These are phyloP conservation scores for Drosophila greeni DNA, from an alignment of 2,888 invertebrate genomes.

Conservation along the genomic window DNA sequence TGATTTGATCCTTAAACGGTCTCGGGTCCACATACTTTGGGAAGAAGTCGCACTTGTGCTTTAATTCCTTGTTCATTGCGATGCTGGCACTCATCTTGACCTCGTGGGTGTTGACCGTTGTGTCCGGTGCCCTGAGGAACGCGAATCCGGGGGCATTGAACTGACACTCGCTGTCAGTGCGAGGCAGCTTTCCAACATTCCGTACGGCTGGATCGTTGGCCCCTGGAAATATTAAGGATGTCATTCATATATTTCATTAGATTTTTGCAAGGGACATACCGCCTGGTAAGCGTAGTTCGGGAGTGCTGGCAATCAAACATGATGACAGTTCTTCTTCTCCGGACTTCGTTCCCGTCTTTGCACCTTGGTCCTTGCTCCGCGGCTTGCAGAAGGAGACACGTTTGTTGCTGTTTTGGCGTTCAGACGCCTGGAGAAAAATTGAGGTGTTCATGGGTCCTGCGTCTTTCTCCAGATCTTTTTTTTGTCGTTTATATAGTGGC, in stretches of 20 bases:
- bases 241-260: not conserved
- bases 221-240: conserved; percentile 28
- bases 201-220: conserved; percentile 58
- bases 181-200: conserved; percentile 39
- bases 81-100: conserved; percentile 57
- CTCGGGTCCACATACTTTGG: conserved; percentile 43
- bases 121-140: conserved; percentile 46
- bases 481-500: conserved; percentile 7
- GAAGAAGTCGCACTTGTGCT: conserved; percentile 57
- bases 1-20: conserved; percentile 66
- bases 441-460: not conserved
- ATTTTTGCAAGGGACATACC: conserved; percentile 30
- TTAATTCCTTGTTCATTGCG: conserved; percentile 40
- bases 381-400: conserved; percentile 52
- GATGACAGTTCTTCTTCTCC: conserved; percentile 43
- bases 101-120: conserved; percentile 59
- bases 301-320: conserved; percentile 51
- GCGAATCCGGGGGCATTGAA: conserved; percentile 54
- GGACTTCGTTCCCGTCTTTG: conserved; percentile 35
- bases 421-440: not conserved
- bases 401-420: conserved; percentile 43
- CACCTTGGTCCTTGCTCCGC: not conserved
- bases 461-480: not conserved
- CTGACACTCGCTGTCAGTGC: conserved; percentile 63
- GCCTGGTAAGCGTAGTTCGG: conserved; percentile 36